A percentile compares a stretch with the other conserved stretches of the same genome.
Evolutionary conservation across 2,888 invertebrate genomes (phyloP).

Genomic region (Agriopis aurantiaria): DNA sequence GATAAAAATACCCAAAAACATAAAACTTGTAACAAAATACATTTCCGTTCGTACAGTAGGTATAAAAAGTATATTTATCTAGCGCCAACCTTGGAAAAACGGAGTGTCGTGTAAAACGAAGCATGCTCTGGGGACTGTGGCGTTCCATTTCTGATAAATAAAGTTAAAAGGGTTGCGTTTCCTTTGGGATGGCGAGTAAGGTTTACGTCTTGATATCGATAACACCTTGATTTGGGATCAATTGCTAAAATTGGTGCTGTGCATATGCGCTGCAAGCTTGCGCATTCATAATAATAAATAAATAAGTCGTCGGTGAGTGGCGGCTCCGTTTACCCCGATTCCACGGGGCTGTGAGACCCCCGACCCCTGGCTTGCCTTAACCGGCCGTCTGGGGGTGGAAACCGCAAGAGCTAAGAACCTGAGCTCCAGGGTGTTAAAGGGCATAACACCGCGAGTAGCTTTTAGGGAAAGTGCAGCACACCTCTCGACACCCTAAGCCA

Average conservation of each 20-base stretch:
- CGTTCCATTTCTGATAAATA: slow-evolving; percentile 76
- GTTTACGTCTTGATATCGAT: slow-evolving; percentile 48
- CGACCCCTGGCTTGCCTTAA: too few relatives aligned
- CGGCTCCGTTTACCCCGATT: too few relatives aligned
- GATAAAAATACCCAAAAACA: not conserved
- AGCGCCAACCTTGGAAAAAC: slow-evolving; percentile 42
- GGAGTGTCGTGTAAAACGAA: slow-evolving; percentile 69
- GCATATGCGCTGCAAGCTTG: too few relatives aligned
- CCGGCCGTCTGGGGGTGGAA: too few relatives aligned
- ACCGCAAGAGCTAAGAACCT: too few relatives aligned
- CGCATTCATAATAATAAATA: too few relatives aligned
- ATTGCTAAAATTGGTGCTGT: not conserved
- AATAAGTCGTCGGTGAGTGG: too few relatives aligned
- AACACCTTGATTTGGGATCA: not conserved
- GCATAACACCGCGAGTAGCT: too few relatives aligned
- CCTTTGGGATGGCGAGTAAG: slow-evolving; percentile 56
- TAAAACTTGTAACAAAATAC: not conserved
- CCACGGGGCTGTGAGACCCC: too few relatives aligned
- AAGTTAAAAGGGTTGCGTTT: slow-evolving; percentile 73
- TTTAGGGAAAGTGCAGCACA: too few relatives aligned
- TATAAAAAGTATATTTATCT: slow-evolving; percentile 12
- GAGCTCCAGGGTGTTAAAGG: too few relatives aligned
- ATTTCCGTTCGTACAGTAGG: not conserved
- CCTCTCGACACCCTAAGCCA: too few relatives aligned
- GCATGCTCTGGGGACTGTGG: slow-evolving; percentile 58